phyloP scores from a whole-genome alignment of 2,113 vertebrate species.

The Picathartes gymnocephalus region DNA sequence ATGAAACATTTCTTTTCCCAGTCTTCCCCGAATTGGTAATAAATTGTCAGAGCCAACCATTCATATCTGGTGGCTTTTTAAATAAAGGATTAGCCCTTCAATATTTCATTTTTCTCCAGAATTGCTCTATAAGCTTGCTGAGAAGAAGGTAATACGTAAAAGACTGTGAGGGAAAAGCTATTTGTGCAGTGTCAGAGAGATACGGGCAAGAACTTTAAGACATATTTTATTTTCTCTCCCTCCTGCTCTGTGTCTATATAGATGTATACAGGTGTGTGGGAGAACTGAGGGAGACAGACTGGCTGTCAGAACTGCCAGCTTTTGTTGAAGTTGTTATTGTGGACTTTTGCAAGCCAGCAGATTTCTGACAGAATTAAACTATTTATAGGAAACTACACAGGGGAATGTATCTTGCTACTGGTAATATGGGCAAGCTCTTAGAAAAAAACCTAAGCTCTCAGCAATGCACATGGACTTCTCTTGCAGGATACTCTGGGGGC shows the following conservation, averaged over 20 bases:
- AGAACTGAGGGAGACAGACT: neutral
- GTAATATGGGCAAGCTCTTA: neutral
- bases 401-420: neutral
- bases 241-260: neutral
- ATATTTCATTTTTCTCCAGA: slow-evolving; percentile 13
- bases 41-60: neutral
- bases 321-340: neutral
- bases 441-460: neutral
- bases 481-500: neutral
- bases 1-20: slow-evolving; percentile 37
- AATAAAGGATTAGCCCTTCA: slow-evolving; percentile 31
- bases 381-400: neutral
- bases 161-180: neutral
- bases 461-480: neutral
- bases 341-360: neutral
- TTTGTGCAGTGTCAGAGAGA: neutral
- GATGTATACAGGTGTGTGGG: neutral
- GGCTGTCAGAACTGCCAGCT: neutral
- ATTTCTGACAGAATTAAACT: neutral
- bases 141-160: neutral
- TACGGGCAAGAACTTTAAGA: neutral
- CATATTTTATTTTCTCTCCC: neutral
- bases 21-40: neutral
- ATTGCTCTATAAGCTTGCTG: neutral
- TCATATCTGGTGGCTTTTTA: slow-evolving; percentile 15